phyloP scores from a whole-genome alignment of 64 coral and sea anemone genomes.

The Montipora foliosa region DNA sequence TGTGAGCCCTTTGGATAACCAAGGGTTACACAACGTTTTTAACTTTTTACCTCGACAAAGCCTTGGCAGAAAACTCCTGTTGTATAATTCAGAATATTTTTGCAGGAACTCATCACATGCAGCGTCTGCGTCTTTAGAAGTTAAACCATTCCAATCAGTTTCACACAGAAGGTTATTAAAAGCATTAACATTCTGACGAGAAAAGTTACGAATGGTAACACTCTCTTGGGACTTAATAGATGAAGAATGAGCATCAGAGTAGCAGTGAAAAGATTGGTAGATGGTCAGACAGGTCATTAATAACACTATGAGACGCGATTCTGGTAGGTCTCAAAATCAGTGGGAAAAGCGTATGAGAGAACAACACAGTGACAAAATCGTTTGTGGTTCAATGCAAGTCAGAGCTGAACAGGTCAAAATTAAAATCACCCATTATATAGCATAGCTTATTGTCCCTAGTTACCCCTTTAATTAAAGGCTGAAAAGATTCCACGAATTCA shows the following conservation, averaged over 20 bases:
- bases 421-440: no score
- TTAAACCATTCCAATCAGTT: background rate
- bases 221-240: background rate
- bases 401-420: background rate
- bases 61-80: background rate
- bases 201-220: background rate
- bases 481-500: no score
- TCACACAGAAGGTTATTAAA: background rate
- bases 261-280: background rate
- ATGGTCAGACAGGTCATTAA: constrained; percentile 6
- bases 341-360: background rate
- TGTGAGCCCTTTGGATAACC: background rate
- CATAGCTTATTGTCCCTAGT: no score
- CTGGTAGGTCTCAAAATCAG: background rate
- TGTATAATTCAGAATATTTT: background rate
- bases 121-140: background rate
- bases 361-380: background rate
- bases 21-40: background rate
- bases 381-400: background rate
- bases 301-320: background rate
- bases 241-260: background rate
- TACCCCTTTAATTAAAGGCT: no score
- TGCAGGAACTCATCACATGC: background rate
- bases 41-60: background rate
- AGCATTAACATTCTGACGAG: constrained; percentile 12